Conservation (phyloP, 2,797 vertebrate genomes). For the Ctenopoma kingsleyae region DNA sequence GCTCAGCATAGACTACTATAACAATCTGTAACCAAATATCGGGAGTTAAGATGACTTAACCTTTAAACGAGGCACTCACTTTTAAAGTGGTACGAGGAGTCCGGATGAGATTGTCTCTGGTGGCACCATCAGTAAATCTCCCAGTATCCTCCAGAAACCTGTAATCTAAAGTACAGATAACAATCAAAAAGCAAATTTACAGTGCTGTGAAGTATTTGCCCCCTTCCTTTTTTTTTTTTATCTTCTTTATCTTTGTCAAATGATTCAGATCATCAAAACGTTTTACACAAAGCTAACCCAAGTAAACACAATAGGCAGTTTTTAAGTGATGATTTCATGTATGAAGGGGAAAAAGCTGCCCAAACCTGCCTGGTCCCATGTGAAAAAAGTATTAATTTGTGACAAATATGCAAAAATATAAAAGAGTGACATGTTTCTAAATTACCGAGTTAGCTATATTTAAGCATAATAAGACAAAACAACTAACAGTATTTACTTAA, state of each 20-base stretch:
- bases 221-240: no score
- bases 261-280: no score
- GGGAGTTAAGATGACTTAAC: background rate
- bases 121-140: conserved; percentile 88
- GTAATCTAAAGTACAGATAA: conserved; percentile 88
- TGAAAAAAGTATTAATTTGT: no score
- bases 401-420: no score
- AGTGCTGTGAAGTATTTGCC: no score
- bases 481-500: background rate
- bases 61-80: conserved; percentile 56
- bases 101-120: conserved; percentile 83
- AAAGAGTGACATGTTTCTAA: background rate
- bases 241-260: no score
- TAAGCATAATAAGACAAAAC: background rate
- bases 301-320: no score
- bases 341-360: no score
- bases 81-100: conserved; percentile 42
- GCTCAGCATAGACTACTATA: no score
- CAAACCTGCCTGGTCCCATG: no score
- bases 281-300: no score
- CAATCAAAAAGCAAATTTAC: conserved; percentile 11
- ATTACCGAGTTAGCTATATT: background rate
- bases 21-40: background rate
- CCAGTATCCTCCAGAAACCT: conserved; percentile 94
- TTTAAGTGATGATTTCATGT: no score